Evolutionary conservation across 2,888 invertebrate species (phyloP).

Genomic region (Drosophila paramelanica): DNA sequence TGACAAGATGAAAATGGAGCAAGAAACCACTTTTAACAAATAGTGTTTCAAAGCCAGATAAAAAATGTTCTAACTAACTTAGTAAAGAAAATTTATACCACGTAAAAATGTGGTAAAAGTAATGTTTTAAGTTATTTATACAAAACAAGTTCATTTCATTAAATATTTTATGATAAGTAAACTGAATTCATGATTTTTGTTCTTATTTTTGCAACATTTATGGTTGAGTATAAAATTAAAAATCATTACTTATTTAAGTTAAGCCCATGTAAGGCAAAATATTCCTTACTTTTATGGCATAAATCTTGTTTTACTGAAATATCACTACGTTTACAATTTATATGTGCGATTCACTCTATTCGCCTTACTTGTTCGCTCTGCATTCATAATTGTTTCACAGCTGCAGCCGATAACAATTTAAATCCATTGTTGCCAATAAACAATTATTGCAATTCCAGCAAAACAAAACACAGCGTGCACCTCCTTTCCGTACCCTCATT

Average conservation of each 20-base stretch:
- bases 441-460: conserved; percentile 73
- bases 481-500: not conserved
- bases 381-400: conserved; percentile 71
- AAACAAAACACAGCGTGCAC: conserved; percentile 33
- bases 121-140: too few species aligned
- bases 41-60: too few species aligned
- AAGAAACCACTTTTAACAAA: not conserved
- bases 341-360: conserved; percentile 30
- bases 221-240: not conserved
- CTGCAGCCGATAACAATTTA: conserved; percentile 74
- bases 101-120: too few species aligned
- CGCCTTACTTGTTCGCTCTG: conserved; percentile 22
- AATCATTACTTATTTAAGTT: not conserved
- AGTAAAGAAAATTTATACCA: too few species aligned
- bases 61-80: too few species aligned
- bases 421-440: conserved; percentile 78
- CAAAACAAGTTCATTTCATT: too few species aligned
- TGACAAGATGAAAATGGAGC: too few species aligned
- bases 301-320: not conserved
- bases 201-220: too few species aligned
- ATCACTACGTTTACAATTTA: conserved; percentile 9
- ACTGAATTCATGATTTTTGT: too few species aligned
- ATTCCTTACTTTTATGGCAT: too few species aligned
- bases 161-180: too few species aligned
- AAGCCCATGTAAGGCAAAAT: too few species aligned